Percentiles rank a stretch among this genome's conserved stretches.
phyloP scores from a whole-genome alignment of 1,140 invertebrate genomes.

The Leguminivora glycinivorella region DNA sequence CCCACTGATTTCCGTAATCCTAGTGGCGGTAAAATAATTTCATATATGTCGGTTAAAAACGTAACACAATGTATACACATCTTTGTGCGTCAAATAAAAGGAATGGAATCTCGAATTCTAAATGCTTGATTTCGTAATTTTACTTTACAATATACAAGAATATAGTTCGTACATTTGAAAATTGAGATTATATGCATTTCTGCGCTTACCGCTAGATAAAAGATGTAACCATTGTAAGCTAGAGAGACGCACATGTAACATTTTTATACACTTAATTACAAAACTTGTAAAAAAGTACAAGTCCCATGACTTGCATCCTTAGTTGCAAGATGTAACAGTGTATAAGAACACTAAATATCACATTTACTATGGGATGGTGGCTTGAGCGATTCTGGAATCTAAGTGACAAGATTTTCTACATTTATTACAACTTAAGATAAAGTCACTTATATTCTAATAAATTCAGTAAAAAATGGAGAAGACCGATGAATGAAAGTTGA shows the following conservation, averaged over 20 bases:
- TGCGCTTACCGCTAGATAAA: conserved; percentile 34
- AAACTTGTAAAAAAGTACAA: conserved; percentile 1
- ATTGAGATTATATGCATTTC: conserved; percentile 62
- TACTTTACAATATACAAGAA: conserved; percentile 76
- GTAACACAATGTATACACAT: conserved; percentile 39
- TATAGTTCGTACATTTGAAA: conserved; percentile 58
- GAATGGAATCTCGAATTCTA: conserved; percentile 45
- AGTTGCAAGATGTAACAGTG: neutral
- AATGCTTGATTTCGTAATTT: conserved; percentile 52
- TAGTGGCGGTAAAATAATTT: conserved; percentile 61
- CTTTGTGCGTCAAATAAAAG: conserved; percentile 59
- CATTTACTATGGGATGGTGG: conserved; percentile 27
- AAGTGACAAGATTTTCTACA: conserved; percentile 2
- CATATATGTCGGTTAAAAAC: conserved; percentile 51
- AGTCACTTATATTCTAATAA: neutral
- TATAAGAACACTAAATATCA: neutral
- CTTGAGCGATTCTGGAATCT: conserved; percentile 34
- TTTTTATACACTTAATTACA: neutral
- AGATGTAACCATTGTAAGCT: conserved; percentile 42
- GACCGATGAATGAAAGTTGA: neutral
- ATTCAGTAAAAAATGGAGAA: neutral
- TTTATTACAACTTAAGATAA: neutral
- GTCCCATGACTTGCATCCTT: neutral
- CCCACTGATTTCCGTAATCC: conserved; percentile 32
- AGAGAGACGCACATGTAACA: conserved; percentile 31